Evolutionary conservation across 2,113 vertebrate species (phyloP).

Genomic region (Peromyscus polionotus): DNA sequence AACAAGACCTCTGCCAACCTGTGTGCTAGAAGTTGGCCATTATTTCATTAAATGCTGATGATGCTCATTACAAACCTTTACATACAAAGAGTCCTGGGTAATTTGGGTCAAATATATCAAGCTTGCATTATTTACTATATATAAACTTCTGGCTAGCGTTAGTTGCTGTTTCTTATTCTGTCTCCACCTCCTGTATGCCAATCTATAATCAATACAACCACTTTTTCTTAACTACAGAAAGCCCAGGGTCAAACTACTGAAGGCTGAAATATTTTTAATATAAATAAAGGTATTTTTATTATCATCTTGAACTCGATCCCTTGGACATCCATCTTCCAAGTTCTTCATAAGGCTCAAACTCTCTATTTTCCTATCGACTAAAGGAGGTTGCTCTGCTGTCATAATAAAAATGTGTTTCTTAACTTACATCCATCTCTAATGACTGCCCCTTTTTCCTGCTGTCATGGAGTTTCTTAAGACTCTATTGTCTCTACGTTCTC

Average conservation of each 20-base stretch:
- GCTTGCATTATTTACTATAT: background rate
- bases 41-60: background rate
- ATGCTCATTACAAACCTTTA: background rate
- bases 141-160: background rate
- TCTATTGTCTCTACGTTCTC: background rate
- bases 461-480: slow-evolving; percentile 7
- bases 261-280: background rate
- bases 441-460: background rate
- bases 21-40: background rate
- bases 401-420: background rate
- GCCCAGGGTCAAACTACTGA: background rate
- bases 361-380: background rate
- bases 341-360: background rate
- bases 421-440: background rate
- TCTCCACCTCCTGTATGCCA: background rate
- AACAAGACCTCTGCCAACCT: background rate
- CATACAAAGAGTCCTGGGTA: background rate
- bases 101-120: background rate
- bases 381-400: background rate
- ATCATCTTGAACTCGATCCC: background rate
- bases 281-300: background rate
- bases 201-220: background rate
- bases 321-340: background rate
- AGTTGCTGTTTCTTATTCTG: background rate
- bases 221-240: background rate